phyloP scores from a whole-genome alignment of 2,888 invertebrate genomes.

The Parnassius orleans region DNA sequence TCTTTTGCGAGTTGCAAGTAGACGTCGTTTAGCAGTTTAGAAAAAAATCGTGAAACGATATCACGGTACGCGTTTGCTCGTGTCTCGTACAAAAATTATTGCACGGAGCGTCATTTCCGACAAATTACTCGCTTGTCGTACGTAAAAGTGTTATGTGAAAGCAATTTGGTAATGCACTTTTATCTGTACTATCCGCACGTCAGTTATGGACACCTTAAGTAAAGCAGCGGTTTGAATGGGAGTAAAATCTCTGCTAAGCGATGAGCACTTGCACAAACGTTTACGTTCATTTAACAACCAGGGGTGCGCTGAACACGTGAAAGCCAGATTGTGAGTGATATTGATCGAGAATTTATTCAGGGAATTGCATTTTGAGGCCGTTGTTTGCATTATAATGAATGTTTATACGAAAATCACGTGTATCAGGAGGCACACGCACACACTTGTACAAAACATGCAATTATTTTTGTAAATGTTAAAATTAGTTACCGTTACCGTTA shows the following conservation, averaged over 20 bases:
- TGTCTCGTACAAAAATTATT: constrained; percentile 43
- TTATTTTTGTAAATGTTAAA: too few relatives aligned
- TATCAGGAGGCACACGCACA: too few relatives aligned
- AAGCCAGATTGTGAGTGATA: constrained; percentile 6
- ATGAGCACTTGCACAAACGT: constrained; percentile 18
- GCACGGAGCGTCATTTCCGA: constrained; percentile 44
- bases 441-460: too few relatives aligned
- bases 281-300: constrained; percentile 15
- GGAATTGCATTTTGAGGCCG: constrained; percentile 17
- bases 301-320: constrained; percentile 5
- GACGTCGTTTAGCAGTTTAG: constrained; percentile 28
- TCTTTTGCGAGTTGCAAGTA: constrained; percentile 22
- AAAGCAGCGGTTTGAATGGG: constrained; percentile 26
- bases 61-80: constrained; percentile 31
- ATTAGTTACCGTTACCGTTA: too few relatives aligned
- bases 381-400: constrained; percentile 11
- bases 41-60: constrained; percentile 27
- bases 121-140: constrained; percentile 44
- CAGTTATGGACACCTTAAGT: constrained; percentile 34
- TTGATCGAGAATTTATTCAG: constrained; percentile 9
- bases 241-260: constrained; percentile 24
- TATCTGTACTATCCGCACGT: constrained; percentile 37
- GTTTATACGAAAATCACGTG: background rate
- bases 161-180: constrained; percentile 71
- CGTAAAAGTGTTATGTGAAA: constrained; percentile 54